Evolutionary conservation across 1,140 invertebrate species (phyloP).

Genomic region (Drosophila simulans): DNA sequence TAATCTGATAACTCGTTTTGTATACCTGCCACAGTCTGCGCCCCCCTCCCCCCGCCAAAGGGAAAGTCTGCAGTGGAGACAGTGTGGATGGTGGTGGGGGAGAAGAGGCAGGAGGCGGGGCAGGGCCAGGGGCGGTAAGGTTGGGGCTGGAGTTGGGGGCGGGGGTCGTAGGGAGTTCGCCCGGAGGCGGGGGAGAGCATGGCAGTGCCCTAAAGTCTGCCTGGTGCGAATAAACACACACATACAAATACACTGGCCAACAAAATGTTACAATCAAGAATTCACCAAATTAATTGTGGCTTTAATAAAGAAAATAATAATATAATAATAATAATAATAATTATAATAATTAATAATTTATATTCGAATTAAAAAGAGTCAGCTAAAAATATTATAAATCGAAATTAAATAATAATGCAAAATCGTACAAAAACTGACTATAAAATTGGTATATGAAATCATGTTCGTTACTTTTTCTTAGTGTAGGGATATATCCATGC

Average conservation of each 20-base stretch:
- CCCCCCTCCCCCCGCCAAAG: slow-evolving; percentile 48
- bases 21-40: slow-evolving; percentile 63
- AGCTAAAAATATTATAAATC: too few relatives aligned
- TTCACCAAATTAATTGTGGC: too few relatives aligned
- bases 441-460: too few relatives aligned
- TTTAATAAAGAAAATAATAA: too few relatives aligned
- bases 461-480: neutral
- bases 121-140: neutral
- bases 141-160: neutral
- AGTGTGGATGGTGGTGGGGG: slow-evolving; percentile 13
- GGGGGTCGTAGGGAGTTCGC: slow-evolving; percentile 5
- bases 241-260: slow-evolving; percentile 9
- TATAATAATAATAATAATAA: too few relatives aligned
- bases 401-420: too few relatives aligned
- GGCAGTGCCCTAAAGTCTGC: slow-evolving; percentile 80
- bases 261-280: neutral
- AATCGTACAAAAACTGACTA: too few relatives aligned
- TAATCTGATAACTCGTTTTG: slow-evolving; percentile 84
- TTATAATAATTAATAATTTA: too few relatives aligned
- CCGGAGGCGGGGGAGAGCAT: slow-evolving; percentile 17
- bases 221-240: slow-evolving; percentile 56
- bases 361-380: too few relatives aligned
- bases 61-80: slow-evolving; percentile 68
- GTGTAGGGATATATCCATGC: slow-evolving; percentile 30
- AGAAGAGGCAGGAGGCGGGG: neutral